A percentile compares a stretch with the other conserved stretches of the same genome.
Evolutionary conservation across 2,113 vertebrate species (phyloP).

Genomic region (Alethe diademata): DNA sequence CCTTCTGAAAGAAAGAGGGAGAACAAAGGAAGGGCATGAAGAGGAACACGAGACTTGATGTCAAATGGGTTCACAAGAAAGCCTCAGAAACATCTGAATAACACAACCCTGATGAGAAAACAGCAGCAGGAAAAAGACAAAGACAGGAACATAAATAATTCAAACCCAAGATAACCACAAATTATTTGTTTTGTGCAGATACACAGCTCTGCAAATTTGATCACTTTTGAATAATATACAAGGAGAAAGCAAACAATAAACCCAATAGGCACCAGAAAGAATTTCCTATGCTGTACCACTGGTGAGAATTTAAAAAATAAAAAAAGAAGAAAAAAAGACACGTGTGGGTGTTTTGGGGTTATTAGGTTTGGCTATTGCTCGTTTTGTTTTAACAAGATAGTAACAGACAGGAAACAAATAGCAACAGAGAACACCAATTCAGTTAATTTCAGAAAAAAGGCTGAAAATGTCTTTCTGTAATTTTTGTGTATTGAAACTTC

Average conservation of each 20-base stretch:
- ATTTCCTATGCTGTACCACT: not conserved
- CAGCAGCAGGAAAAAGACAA: not conserved
- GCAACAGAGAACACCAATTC: not conserved
- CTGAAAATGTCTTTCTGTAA: not conserved
- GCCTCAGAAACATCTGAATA: not conserved
- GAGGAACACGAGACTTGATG: not conserved
- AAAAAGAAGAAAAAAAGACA: rapidly evolving
- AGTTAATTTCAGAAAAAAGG: not conserved
- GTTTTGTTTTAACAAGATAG: not conserved
- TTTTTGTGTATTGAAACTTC: not conserved
- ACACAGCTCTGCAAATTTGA: not conserved
- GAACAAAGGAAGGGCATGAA: not conserved
- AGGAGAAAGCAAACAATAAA: not conserved
- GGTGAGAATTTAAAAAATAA: not conserved
- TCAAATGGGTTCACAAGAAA: slow-evolving; percentile 29
- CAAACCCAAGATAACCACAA: slow-evolving; percentile 15
- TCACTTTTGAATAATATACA: not conserved
- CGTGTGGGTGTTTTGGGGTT: not conserved
- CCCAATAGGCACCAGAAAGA: not conserved
- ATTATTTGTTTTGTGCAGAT: slow-evolving; percentile 10
- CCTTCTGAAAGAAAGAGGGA: not conserved
- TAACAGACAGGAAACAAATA: not conserved
- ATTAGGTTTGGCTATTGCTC: not conserved
- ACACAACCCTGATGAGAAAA: not conserved
- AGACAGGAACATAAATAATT: slow-evolving; percentile 10